These are phyloP conservation scores for Eucidaris tribuloides DNA, from an alignment of 35 echinoderm and acorn worm species.

Conservation along the genomic window DNA sequence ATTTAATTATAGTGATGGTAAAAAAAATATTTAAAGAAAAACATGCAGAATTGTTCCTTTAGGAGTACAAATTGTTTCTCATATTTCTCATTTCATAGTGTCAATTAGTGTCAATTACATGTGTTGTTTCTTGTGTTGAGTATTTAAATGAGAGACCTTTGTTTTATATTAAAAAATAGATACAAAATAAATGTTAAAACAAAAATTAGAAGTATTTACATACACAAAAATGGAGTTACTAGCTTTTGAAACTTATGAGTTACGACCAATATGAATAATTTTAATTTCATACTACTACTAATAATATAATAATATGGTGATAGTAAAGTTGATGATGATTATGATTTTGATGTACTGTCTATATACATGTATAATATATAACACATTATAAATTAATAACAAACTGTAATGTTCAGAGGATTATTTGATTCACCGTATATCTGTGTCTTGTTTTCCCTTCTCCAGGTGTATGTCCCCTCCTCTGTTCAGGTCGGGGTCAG, in stretches of 20 bases:
- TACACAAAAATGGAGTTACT: neutral
- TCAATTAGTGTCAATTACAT: too few relatives aligned
- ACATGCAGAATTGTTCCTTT: too few relatives aligned
- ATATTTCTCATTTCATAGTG: too few relatives aligned
- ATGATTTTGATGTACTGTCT: neutral
- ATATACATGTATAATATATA: neutral
- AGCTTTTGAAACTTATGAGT: neutral
- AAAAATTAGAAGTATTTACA: too few relatives aligned
- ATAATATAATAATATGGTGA: neutral
- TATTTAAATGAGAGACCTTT: too few relatives aligned
- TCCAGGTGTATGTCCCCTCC: constrained; percentile 86
- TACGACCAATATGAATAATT: neutral
- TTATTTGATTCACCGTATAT: neutral
- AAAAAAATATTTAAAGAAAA: too few relatives aligned
- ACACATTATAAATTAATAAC: neutral
- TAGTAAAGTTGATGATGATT: neutral
- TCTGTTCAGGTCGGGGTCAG: constrained; percentile 68
- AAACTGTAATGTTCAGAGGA: too few relatives aligned
- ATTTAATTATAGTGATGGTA: too few relatives aligned
- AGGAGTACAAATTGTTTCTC: too few relatives aligned
- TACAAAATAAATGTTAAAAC: too few relatives aligned
- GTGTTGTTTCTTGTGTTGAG: too few relatives aligned
- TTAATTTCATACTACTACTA: neutral
- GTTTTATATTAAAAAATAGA: too few relatives aligned
- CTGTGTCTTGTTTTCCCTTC: neutral